Base-by-base conservation (phyloP, 2,888 invertebrate species). In the Isoperla grammatica region DNA sequence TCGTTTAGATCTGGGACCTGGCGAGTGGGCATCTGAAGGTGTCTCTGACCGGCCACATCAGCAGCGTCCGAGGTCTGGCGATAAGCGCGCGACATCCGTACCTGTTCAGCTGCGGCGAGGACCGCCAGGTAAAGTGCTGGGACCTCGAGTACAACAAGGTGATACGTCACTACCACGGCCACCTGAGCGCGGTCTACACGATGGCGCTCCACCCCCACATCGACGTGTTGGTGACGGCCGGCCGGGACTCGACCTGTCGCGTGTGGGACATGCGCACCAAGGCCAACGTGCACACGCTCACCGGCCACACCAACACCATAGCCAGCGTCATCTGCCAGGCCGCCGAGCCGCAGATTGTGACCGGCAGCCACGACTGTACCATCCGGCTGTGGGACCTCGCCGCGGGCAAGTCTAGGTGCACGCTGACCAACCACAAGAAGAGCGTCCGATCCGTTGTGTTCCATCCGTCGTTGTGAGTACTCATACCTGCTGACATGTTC, bases 221-320 rank as follows among this genome's bases (percentile, higher is more conserved):
- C 64, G 98, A 99, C 78, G 88, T 99, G 54, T 78, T 99, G 57
- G 85, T 95, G 54, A 90, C 95, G 1, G 94, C 94, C 12, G 97
- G 98, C 0, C 81, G 99, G 57, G 99, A 99, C 78, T 91, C 93
- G 0, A 96, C 95, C 0, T 97, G 95, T 1, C 81, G 99, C 64
- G 91, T 98, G 56, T 99, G 99, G 99, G 98, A 99, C 76, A 94
- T 98, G 91, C 79, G 99, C 60, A 97, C 95, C 2, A 99, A 99
- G 78, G 97, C 97, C 1, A 97, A 97, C 76, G 91, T 99, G 57
- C 96, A 98, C 75, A 96, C 96, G 2, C 79, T 99, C 20, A 81
- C 88, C 0, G 98, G 98, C 0, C 99, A 99, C 75, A 94, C 95
- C 1, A 97, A 98, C 74, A 99, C 98, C 1, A 91, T 99, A 1